A percentile compares a stretch with the other conserved stretches of the same genome.
Conservation (phyloP, 1,140 invertebrate species). For the Antheraea mylitta region DNA sequence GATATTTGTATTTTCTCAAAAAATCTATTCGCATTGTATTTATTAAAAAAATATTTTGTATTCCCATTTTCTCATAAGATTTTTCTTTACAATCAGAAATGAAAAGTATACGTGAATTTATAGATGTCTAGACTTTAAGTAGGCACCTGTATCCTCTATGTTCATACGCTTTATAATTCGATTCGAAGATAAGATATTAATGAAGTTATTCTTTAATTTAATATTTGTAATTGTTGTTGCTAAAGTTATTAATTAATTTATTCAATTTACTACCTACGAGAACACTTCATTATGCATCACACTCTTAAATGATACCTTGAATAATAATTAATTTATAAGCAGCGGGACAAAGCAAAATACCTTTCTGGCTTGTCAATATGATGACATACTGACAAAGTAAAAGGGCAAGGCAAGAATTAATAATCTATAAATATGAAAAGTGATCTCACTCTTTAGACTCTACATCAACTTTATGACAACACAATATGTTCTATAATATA, state of each 20-base stretch:
- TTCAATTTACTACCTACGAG: not conserved
- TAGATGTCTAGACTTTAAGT: too few relatives aligned
- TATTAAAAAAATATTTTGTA: too few relatives aligned
- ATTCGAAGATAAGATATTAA: too few relatives aligned
- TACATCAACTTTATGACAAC: not conserved
- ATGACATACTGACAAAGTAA: slow-evolving; percentile 1
- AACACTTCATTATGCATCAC: not conserved
- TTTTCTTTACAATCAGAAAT: too few relatives aligned
- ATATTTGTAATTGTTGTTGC: too few relatives aligned
- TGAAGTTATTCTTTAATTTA: too few relatives aligned
- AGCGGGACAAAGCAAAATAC: not conserved
- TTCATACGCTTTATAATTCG: too few relatives aligned
- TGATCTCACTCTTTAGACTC: not conserved
- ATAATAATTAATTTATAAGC: not conserved
- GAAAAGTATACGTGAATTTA: too few relatives aligned
- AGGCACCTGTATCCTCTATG: too few relatives aligned
- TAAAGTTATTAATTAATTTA: not conserved
- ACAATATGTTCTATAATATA: not conserved
- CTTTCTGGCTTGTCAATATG: not conserved
- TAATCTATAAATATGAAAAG: not conserved
- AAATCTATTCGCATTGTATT: too few relatives aligned
- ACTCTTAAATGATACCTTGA: not conserved
- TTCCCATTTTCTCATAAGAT: too few relatives aligned
- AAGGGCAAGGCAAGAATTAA: slow-evolving; percentile 1
- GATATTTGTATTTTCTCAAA: too few relatives aligned